Conservation (phyloP, 2,797 vertebrate genomes). For the Enteromius trimaculatus region DNA sequence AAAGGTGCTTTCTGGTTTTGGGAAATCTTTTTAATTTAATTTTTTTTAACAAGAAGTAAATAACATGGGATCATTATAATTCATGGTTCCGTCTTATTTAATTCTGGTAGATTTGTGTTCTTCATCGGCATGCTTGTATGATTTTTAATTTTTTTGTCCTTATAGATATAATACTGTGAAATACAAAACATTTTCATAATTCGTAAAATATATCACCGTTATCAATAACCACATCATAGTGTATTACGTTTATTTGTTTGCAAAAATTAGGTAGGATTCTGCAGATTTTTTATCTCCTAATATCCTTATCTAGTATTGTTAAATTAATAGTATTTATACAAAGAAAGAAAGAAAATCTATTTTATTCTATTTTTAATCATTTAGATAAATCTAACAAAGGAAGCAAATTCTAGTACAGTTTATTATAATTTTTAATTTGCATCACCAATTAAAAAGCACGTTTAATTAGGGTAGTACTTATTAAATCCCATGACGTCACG, state of each 20-base stretch:
- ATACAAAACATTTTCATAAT: constrained; percentile 51
- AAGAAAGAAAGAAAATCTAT: background rate
- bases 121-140: constrained; percentile 55
- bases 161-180: constrained; percentile 58
- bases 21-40: background rate
- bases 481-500: background rate
- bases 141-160: constrained; percentile 60
- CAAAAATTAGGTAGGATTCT: background rate
- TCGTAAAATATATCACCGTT: constrained; percentile 65
- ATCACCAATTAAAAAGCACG: background rate
- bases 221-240: constrained; percentile 65
- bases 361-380: background rate
- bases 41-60: too few relatives aligned
- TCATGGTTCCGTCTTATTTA: background rate
- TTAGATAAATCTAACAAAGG: background rate
- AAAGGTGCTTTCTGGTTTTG: background rate
- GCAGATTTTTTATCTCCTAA: constrained; percentile 8
- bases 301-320: background rate
- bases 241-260: constrained; percentile 35
- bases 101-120: background rate
- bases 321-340: background rate
- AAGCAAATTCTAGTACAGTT: background rate
- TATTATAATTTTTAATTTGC: background rate
- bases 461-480: background rate
- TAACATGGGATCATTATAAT: too few relatives aligned